Evolutionary conservation across 2,888 invertebrate species (phyloP), one percentile per base, ranked within the genome.

Genomic region (Norana najaformis): DNA sequence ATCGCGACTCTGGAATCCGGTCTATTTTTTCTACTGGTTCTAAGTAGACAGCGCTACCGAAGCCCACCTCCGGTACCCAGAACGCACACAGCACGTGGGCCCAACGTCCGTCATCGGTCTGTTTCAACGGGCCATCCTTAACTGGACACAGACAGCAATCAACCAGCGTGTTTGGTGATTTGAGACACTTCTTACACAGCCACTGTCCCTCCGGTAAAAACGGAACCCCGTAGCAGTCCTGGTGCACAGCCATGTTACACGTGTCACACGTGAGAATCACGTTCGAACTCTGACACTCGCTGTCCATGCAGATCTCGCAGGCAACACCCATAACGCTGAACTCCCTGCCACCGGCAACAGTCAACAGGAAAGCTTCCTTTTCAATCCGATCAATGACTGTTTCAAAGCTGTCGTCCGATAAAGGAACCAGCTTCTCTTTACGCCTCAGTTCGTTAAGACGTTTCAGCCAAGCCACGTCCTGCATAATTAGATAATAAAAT

Each of bases 181-280:
- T 98, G 23, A 99, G 96, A 94, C 99, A 99, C 91, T 98, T 96
- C 88, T 99, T 96, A 94, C 99, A 99, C 69, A 99, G 95, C 99
- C 99, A 99, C 95, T 99, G 99, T 0, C 99, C 98, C 94, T 98
- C 98, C 0, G 98, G 98, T 93, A 98, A 98, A 94, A 98, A 98
- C 14, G 98, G 98, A 13, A 98, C 98, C 89, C 99, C 99, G 95
- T 99, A 99, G 94, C 99, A 99, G 95, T 99, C 98, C 95, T 96
- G 99, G 95, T 99, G 99, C 30, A 99, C 99, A 39, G 99, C 98
- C 92, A 99, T 96, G 95, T 99, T 99, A 95, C 99, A 99, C 98
- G 99, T 98, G 95, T 99, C 99, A 95, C 99, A 99, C 95, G 99
- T 99, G 89, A 99, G 96, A 93, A 99, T 99, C 85, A 98, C 99